Evolutionary conservation across 2,113 vertebrate species (phyloP).

Genomic region (Mesocricetus auratus): DNA sequence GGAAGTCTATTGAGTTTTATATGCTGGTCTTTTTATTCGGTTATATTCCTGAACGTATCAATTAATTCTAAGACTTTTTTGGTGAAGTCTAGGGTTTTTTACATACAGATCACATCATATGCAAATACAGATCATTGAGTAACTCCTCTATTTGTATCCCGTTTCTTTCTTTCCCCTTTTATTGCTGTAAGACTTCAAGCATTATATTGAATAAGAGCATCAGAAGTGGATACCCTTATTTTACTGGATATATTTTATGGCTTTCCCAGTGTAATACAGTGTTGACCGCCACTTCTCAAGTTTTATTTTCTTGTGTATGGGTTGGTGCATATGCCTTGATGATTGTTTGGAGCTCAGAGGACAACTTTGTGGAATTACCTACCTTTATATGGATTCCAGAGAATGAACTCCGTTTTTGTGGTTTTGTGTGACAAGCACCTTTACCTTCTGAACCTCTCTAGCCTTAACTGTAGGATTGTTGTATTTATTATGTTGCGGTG

Average conservation of each 20-base stretch:
- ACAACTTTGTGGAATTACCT: background rate
- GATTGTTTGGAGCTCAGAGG: background rate
- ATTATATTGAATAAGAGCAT: background rate
- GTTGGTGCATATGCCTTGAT: background rate
- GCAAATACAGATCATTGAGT: background rate
- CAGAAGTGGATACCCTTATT: background rate
- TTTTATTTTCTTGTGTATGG: background rate
- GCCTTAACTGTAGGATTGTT: background rate
- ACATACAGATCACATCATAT: background rate
- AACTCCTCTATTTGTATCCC: background rate
- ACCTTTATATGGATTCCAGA: background rate
- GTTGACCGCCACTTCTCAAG: background rate
- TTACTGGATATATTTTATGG: background rate
- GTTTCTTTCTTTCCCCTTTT: background rate
- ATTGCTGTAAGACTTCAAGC: background rate
- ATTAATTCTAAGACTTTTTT: background rate
- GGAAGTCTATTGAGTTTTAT: background rate
- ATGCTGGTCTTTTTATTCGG: background rate
- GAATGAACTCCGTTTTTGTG: background rate
- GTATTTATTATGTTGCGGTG: background rate
- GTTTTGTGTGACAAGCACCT: background rate
- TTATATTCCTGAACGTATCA: background rate
- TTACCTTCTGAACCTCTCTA: background rate
- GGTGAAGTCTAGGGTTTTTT: background rate
- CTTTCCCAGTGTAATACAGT: background rate